Evolutionary conservation across 2,888 invertebrate genomes (phyloP).

Genomic region (Belgica antarctica): DNA sequence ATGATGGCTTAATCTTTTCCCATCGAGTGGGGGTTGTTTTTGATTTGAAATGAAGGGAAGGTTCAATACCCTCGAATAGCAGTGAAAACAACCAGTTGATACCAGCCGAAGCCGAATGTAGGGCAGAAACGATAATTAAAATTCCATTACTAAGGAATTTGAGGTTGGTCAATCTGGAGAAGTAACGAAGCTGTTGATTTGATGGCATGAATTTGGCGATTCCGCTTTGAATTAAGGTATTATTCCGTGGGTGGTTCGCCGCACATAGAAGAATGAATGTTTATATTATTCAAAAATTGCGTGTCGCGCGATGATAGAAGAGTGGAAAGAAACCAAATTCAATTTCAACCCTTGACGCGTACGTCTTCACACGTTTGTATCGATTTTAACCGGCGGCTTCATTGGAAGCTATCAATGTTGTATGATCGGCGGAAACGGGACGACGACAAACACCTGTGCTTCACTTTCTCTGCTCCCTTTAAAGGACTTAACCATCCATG

Average conservation of each 20-base stretch:
- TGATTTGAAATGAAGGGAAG: no score
- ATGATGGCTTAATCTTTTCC: not conserved
- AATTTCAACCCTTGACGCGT: not conserved
- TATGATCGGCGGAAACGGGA: not conserved
- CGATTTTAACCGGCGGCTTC: not conserved
- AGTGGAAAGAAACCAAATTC: not conserved
- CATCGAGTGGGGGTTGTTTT: no score
- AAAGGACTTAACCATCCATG: no score
- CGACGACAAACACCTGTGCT: not conserved
- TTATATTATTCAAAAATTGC: slow-evolving; percentile 12
- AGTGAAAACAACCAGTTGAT: slow-evolving; percentile 9
- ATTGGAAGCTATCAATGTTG: not conserved
- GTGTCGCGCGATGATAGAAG: slow-evolving; percentile 5
- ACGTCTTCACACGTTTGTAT: not conserved
- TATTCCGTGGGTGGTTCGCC: no score
- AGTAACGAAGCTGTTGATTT: not conserved
- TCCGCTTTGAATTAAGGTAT: no score
- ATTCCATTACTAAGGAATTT: not conserved
- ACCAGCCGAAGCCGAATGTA: not conserved
- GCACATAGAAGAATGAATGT: not conserved
- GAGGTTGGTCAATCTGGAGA: slow-evolving; percentile 8
- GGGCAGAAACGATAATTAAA: not conserved
- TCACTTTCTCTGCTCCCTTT: not conserved
- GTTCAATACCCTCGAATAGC: not conserved
- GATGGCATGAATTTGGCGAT: not conserved